phyloP scores from a whole-genome alignment of 2,797 vertebrate species.

The Pogonophryne albipinna region DNA sequence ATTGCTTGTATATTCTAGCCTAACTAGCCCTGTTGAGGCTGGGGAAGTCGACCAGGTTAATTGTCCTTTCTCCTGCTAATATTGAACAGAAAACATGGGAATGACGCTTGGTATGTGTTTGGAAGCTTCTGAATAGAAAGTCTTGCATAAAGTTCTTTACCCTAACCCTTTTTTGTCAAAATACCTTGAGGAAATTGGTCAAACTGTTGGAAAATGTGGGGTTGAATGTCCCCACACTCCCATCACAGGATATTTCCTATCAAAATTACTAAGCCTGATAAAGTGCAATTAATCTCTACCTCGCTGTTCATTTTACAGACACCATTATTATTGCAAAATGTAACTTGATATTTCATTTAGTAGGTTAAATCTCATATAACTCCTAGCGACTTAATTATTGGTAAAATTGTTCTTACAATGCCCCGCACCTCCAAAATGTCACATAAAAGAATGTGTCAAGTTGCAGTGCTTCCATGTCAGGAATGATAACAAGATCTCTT shows the following conservation, averaged over 20 bases:
- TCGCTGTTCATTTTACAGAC: neutral
- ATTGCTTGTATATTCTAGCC: neutral
- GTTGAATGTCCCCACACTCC: neutral
- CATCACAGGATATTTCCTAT: conserved; percentile 3
- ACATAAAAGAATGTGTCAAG: conserved; percentile 20
- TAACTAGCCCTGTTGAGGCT: neutral
- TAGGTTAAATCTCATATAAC: neutral
- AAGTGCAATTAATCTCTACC: neutral
- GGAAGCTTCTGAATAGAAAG: neutral
- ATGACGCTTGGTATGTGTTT: neutral
- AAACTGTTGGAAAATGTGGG: neutral
- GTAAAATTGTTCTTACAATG: conserved; percentile 1
- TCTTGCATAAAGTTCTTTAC: neutral
- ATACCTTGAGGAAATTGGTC: neutral
- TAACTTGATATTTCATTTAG: neutral
- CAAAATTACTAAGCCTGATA: neutral
- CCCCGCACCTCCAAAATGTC: neutral
- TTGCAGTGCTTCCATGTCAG: conserved; percentile 31
- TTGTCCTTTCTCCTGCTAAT: neutral
- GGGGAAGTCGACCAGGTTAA: neutral
- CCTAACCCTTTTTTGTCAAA: neutral
- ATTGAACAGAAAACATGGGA: neutral
- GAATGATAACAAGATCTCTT: conserved; percentile 39
- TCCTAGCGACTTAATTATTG: neutral
- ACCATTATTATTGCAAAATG: neutral